Conservation (phyloP, 2,797 vertebrate species). For the Mus spretus region DNA sequence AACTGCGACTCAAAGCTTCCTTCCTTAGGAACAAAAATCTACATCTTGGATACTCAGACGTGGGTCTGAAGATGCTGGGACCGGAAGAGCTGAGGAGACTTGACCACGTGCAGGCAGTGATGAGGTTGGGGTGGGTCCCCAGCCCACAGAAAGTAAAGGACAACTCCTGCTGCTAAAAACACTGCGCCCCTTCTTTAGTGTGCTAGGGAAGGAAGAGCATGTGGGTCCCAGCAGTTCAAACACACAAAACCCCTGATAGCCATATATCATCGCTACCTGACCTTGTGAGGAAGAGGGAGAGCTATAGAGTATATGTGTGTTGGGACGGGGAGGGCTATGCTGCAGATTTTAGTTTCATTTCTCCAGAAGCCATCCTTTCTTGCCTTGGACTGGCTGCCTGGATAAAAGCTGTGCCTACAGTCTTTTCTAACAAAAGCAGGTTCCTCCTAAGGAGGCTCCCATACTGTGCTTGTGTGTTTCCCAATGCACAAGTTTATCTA, state of each 20-base stretch:
- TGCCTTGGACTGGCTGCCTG: not conserved
- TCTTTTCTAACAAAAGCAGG: not conserved
- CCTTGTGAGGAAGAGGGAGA: not conserved
- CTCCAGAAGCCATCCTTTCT: not conserved
- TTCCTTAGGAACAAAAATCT: constrained; percentile 42
- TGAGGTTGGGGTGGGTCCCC: not conserved
- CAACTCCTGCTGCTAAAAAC: not conserved
- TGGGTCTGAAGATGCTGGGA: not conserved
- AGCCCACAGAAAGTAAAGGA: not conserved
- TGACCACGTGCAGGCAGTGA: too few species aligned
- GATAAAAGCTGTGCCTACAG: not conserved
- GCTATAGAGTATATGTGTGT: not conserved
- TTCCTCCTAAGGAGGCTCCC: not conserved
- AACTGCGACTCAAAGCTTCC: not conserved
- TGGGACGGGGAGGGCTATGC: not conserved
- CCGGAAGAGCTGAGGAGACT: not conserved
- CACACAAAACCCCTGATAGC: rapidly evolving
- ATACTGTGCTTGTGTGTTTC: not conserved
- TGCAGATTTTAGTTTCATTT: not conserved
- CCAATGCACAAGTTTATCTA: not conserved
- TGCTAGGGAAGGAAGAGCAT: not conserved
- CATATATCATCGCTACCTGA: not conserved
- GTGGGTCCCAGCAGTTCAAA: not conserved
- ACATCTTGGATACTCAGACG: not conserved
- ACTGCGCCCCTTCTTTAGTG: not conserved